Evolutionary conservation across 2,113 vertebrate genomes (phyloP), one percentile per base, ranked within the genome.

Genomic region (Archilochus colubris): DNA sequence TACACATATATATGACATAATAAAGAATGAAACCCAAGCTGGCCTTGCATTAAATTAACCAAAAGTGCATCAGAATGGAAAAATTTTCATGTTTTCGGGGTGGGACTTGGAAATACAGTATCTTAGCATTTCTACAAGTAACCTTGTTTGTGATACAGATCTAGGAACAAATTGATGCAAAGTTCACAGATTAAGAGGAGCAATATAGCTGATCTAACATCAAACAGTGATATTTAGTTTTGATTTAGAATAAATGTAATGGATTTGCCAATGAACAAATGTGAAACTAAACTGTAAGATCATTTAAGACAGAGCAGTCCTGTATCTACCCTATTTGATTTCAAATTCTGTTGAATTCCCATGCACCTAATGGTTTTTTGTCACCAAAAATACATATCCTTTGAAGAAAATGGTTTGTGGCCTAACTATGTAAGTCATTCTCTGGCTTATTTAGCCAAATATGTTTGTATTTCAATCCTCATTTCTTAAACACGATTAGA

Each of bases 71-170:
- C 19, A 50, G 36, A 76, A 74, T 59, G 13, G 14, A 9, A 77
- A 20, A 50, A 5, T 38, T n/a, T 3, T 62, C 67, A n/a, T 17
- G 2, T 54, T 74, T 58, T 66, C 18, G 22, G 40, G 4, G 19
- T 19, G 17, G 15, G 6, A 11, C 4, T 14, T 74, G 12, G 22
- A 61, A 66, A 69, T 48, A 15, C 3, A 1, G 0, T 55, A 58
- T 18, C 38, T 40, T 64, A 38, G 1, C 12, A 59, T 76, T 86
- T 70, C 21, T 79, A 12, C 2, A 57, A 76, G 17, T 55, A 46
- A 3, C 7, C 11, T 86, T 62, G 5, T 30, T 24, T 81, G 23
- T 44, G 3, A 43, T 51, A 6, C 12, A 74, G 40, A 31, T 27
- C 12, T 64, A 8, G 12, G 14, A 7, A 31, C 10, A 62, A 59